These are phyloP conservation scores for Drosophila mulleri DNA, from an alignment of 2,888 invertebrate genomes.

Conservation along the genomic window DNA sequence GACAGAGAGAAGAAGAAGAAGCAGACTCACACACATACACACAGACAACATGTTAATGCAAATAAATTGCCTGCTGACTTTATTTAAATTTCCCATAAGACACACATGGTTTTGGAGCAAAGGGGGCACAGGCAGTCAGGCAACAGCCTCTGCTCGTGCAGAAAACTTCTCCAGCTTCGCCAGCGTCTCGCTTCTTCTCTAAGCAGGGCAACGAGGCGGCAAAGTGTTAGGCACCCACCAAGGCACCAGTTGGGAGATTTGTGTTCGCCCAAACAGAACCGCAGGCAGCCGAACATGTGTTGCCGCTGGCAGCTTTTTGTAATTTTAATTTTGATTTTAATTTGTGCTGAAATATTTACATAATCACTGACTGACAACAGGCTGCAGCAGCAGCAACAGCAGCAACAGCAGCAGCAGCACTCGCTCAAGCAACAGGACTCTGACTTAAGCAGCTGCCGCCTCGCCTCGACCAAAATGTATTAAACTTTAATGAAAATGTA, in stretches of 20 bases:
- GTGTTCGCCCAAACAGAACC: constrained; percentile 34
- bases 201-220: constrained; percentile 57
- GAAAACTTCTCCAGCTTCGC: constrained; percentile 17
- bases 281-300: constrained; percentile 61
- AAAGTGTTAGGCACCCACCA: constrained; percentile 59
- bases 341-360: constrained; percentile 83
- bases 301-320: constrained; percentile 75
- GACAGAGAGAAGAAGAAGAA: not conserved
- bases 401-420: constrained; percentile 8
- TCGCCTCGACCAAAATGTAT: constrained; percentile 55
- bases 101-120: constrained; percentile 47
- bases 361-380: constrained; percentile 83
- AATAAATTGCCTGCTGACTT: constrained; percentile 81
- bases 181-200: constrained; percentile 26
- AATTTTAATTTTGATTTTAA: constrained; percentile 83
- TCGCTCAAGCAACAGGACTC: constrained; percentile 25
- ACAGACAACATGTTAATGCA: constrained; percentile 76
- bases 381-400: constrained; percentile 24
- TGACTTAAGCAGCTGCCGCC: constrained; percentile 46
- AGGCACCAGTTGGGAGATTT: constrained; percentile 6
- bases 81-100: constrained; percentile 81
- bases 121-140: not conserved
- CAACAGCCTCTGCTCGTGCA: constrained; percentile 13
- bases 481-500: constrained; percentile 81
- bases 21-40: constrained; percentile 38